Evolutionary conservation across 2,888 invertebrate species (phyloP), one percentile per base, ranked within the genome.

Genomic region (Pollenia amentaria): DNA sequence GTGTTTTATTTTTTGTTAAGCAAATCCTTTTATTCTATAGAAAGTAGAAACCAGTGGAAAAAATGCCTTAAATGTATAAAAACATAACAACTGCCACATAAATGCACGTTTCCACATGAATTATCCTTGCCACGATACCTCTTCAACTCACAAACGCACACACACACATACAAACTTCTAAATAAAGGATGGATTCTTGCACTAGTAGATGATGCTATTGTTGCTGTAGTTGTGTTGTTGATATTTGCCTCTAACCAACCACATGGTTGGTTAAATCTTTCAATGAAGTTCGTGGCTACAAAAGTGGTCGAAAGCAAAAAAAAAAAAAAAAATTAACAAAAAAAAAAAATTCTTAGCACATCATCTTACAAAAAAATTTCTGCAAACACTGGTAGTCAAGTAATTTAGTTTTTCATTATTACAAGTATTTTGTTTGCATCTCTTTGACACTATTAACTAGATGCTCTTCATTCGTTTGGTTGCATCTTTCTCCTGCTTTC

Each of bases 81-180:
- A 64, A 70, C 57, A 60, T n/a, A 85, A 60, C 67, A 73, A 82
- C 64, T 72, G 64, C 78, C 67, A 78, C 78, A 69, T 75, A 57
- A 85, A 78, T 82, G 64, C 69, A 83, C 62, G 69, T 65, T 83
- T 86, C 78, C 78, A 79, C 82, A 69, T 78, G 85, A 86, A 76
- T 83, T 86, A 79, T 79, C 51, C 40, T 70, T 70, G 78, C 75
- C 62, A 76, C 42, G 64, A 16, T 42, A 81, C 73, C 55, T 40
- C 40, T 51, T 80, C 18, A 55, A 72, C 44, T n/a, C 40, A 9
- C 16, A 67, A 14, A 55, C 29, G 42, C 10, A 65, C 14, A 21
- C 16, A 64, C 2, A 67, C 12, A 69, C 48, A 78, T 0, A 51
- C 51, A 60, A n/a, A n/a, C n/a, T n/a, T 12, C 1, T 9, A 14